These are phyloP conservation scores for Prochilodus magdalenae DNA, from an alignment of 2,113 vertebrate species.

Conservation along the genomic window DNA sequence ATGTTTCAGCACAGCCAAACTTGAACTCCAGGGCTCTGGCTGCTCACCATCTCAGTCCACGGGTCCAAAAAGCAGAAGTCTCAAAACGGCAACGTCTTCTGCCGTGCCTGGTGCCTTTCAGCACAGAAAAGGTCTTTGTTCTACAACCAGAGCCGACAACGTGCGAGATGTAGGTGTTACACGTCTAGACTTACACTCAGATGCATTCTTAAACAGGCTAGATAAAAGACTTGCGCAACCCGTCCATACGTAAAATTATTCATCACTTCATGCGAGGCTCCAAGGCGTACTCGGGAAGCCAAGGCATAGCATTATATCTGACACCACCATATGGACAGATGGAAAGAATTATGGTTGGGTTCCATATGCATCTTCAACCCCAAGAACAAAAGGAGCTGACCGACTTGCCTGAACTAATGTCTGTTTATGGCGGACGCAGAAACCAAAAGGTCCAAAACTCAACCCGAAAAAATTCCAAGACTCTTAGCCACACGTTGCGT, in stretches of 20 bases:
- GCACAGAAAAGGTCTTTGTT: neutral
- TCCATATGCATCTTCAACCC: conserved; percentile 33
- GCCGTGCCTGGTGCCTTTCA: neutral
- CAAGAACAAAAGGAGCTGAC: conserved; percentile 17
- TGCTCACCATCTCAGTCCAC: neutral
- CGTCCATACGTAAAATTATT: neutral
- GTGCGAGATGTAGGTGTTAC: conserved; percentile 7
- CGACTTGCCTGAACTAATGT: neutral
- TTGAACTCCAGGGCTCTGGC: neutral
- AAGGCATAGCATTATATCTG: neutral
- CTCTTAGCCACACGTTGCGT: too few relatives aligned
- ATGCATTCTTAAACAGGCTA: neutral
- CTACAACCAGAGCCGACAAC: neutral
- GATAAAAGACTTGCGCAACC: neutral
- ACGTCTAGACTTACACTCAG: neutral
- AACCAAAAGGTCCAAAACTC: neutral
- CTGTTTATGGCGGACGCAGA: neutral
- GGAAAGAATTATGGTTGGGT: conserved; percentile 10
- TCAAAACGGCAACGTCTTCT: neutral
- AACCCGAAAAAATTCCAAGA: neutral
- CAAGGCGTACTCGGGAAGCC: neutral
- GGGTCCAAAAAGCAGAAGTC: neutral
- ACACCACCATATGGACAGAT: conserved; percentile 28
- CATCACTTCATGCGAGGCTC: neutral
- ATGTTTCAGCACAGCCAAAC: conserved; percentile 30